Evolutionary conservation across 2,888 invertebrate genomes (phyloP), one percentile per base, ranked within the genome.

Genomic region (Listrodromus nycthemerus): DNA sequence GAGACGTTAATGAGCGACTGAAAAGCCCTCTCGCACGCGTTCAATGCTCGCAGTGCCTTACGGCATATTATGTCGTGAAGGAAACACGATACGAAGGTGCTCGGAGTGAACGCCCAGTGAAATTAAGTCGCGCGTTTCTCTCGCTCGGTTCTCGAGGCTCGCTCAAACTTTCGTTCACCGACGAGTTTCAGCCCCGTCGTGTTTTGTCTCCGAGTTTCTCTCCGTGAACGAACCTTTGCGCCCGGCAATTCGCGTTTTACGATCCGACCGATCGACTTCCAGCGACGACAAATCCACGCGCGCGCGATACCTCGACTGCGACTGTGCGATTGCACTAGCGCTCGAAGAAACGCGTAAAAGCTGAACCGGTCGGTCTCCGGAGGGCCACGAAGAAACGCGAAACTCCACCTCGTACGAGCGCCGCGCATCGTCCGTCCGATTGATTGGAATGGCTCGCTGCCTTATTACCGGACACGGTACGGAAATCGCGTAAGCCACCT

Each of bases 391-490:
- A 70, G 80, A 77, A 81, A 84, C 55, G 67, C 73, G 83, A 81
- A 63, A 63, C 77, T 52, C 55, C 50, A 61, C 55, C 55, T 78
- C 67, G 77, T 41, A 65, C 66, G 55, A 30, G 81, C 58, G 55
- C 66, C 66, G 55, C 73, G 67, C 69, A 83, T 79, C 82, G 77
- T 70, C 52, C 76, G 80, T 80, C 84, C 85, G 86, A 88, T 89
- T 88, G 87, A 89, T 89, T 87, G 87, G 86, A 87, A 87, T 78
- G 83, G 80, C 80, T 16, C 21, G 41, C 4, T 8, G 85, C 61
- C 74, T 71, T 80, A 83, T 87, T 85, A 85, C 76, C 76, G 83
- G 82, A 86, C 77, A 83, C 80, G 69, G 48, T 33, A 66, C 41
- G 67, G 21, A 74, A 27, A 65, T 33, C 61, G 71, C 52, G 71